Evolutionary conservation across 2,113 vertebrate species (phyloP).

Genomic region (Sceloporus tristichus): DNA sequence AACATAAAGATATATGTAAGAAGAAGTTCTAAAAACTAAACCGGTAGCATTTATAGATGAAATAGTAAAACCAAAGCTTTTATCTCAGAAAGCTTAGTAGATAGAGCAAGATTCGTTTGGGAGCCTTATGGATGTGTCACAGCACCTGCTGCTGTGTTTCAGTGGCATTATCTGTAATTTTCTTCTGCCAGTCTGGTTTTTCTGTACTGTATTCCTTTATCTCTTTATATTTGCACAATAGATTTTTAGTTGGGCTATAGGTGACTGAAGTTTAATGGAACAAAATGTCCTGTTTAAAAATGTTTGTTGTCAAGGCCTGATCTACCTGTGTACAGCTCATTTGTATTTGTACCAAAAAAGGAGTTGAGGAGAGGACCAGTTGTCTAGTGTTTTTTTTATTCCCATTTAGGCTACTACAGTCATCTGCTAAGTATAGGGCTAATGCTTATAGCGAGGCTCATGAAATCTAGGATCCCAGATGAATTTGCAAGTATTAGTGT

Average conservation of each 20-base stretch:
- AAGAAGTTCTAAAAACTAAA: neutral
- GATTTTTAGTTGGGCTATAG: neutral
- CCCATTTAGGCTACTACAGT: neutral
- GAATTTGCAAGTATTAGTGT: neutral
- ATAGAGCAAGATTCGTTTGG: neutral
- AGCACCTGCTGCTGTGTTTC: neutral
- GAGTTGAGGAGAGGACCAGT: neutral
- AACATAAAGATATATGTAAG: neutral
- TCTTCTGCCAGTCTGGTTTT: neutral
- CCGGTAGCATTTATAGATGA: neutral
- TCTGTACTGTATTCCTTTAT: neutral
- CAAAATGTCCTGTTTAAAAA: neutral
- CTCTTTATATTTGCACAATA: neutral
- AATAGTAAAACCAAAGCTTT: neutral
- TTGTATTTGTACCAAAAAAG: neutral
- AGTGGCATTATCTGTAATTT: neutral
- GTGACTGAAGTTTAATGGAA: neutral
- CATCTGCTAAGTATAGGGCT: neutral
- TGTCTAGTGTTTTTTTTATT: neutral
- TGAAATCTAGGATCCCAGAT: neutral
- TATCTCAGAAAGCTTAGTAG: neutral
- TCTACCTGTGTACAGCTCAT: neutral
- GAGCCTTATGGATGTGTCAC: neutral
- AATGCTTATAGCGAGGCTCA: neutral
- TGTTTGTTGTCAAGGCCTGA: neutral